These are phyloP conservation scores for Caenorhabditis sulstoni DNA, from an alignment of 2,888 invertebrate species.

Conservation along the genomic window DNA sequence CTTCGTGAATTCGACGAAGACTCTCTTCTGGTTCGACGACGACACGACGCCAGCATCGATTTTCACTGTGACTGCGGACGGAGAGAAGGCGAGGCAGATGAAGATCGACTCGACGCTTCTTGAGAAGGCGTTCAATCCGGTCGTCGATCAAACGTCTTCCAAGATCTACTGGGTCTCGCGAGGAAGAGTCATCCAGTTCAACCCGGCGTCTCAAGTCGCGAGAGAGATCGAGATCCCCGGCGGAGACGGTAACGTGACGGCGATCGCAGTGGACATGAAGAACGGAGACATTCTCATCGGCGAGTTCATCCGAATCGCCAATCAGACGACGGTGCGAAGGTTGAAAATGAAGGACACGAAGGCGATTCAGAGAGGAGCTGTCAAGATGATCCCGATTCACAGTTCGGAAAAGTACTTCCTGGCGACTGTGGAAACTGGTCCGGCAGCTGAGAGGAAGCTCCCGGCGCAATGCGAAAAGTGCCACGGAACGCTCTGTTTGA, in stretches of 20 bases:
- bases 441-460: not conserved
- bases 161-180: slow-evolving; percentile 36
- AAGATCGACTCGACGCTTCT: slow-evolving; percentile 35
- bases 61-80: slow-evolving; percentile 26
- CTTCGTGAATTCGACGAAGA: slow-evolving; percentile 25
- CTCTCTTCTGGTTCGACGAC: slow-evolving; percentile 41
- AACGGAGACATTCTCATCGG: slow-evolving; percentile 51
- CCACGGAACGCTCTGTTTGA: slow-evolving; percentile 25
- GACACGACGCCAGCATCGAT: slow-evolving; percentile 15
- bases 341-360: slow-evolving; percentile 25
- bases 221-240: slow-evolving; percentile 31
- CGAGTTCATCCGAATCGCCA: slow-evolving; percentile 30
- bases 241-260: slow-evolving; percentile 42
- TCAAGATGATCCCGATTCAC: slow-evolving; percentile 29
- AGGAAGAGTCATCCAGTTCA: slow-evolving; percentile 26
- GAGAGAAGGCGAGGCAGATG: slow-evolving; percentile 6
- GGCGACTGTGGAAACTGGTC: slow-evolving; percentile 4
- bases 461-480: slow-evolving; percentile 22
- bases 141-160: slow-evolving; percentile 21
- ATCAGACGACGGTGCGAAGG: slow-evolving; percentile 38
- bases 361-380: slow-evolving; percentile 18
- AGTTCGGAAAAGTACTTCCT: slow-evolving; percentile 33
- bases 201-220: not conserved
- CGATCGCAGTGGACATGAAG: slow-evolving; percentile 32
- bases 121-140: slow-evolving; percentile 35